Conservation (phyloP, 2,113 vertebrate species). For the Ariopsis seemanni region DNA sequence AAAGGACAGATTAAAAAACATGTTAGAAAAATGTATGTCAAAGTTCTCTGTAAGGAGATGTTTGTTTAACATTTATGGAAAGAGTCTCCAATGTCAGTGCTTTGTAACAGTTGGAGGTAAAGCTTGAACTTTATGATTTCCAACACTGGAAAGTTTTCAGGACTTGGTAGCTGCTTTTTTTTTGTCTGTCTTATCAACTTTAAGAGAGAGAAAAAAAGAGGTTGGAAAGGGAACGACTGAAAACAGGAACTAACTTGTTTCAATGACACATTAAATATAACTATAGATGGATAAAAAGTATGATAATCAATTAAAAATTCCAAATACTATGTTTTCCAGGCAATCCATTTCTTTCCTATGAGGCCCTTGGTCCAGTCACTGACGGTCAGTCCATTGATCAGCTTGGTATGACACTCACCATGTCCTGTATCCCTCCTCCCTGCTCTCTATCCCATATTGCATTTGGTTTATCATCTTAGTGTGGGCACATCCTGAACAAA, state of each 20-base stretch:
- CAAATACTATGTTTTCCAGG: constrained; percentile 41
- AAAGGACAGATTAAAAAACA: no score
- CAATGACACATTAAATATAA: background rate
- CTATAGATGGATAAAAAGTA: background rate
- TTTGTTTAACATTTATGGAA: background rate
- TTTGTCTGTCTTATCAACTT: no score
- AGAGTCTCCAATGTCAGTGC: background rate
- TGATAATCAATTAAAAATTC: background rate
- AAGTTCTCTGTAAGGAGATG: background rate
- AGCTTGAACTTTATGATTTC: no score
- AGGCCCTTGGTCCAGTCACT: constrained; percentile 55
- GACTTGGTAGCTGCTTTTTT: no score
- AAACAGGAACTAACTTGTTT: no score
- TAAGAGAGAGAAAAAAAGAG: no score
- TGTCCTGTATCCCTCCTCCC: background rate
- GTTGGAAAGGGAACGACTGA: no score
- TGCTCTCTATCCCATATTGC: background rate
- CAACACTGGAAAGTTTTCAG: no score
- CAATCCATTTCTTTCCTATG: constrained; percentile 51
- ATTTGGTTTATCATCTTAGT: no score
- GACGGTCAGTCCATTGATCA: constrained; percentile 50
- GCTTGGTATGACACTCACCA: constrained; percentile 27
- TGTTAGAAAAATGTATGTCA: no score
- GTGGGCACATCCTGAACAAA: no score
- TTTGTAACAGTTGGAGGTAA: no score